phyloP scores from a whole-genome alignment of 2,797 vertebrate genomes.

The Chrysolophus pictus region DNA sequence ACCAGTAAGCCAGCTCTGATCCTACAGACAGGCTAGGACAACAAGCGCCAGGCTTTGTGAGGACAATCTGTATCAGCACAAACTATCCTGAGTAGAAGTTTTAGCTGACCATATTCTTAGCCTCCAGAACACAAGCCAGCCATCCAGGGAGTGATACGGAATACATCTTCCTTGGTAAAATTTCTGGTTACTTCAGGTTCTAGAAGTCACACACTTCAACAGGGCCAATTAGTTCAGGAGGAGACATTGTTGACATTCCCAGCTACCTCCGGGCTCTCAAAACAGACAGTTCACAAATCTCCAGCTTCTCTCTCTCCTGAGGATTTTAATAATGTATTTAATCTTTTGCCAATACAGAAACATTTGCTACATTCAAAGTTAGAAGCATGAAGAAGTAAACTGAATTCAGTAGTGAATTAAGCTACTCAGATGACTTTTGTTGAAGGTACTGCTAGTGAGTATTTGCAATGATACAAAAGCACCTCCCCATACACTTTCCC shows the following conservation, averaged over 20 bases:
- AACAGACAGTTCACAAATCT: background rate
- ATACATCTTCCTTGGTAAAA: background rate
- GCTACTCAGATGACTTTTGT: background rate
- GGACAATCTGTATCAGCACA: background rate
- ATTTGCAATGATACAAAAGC: background rate
- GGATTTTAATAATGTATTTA: conserved; percentile 41
- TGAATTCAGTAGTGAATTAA: background rate
- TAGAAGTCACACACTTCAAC: background rate
- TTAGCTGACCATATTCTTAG: background rate
- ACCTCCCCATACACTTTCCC: background rate
- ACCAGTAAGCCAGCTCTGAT: background rate
- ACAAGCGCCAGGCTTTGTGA: background rate
- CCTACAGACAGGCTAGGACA: background rate
- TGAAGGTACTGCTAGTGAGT: conserved; percentile 1
- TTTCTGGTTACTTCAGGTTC: background rate
- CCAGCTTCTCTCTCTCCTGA: conserved; percentile 22
- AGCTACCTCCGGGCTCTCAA: conserved; percentile 3
- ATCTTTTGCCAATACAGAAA: conserved; percentile 43
- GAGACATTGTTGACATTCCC: background rate
- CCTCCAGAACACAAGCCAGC: background rate
- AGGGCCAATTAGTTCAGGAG: conserved; percentile 16
- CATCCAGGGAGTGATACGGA: background rate
- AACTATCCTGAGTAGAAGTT: background rate
- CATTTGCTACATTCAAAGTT: conserved; percentile 12
- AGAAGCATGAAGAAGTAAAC: conserved; percentile 29